A percentile compares a stretch with the other conserved stretches of the same genome.
phyloP scores from a whole-genome alignment of 2,888 invertebrate species.

The Plagodis pulveraria region DNA sequence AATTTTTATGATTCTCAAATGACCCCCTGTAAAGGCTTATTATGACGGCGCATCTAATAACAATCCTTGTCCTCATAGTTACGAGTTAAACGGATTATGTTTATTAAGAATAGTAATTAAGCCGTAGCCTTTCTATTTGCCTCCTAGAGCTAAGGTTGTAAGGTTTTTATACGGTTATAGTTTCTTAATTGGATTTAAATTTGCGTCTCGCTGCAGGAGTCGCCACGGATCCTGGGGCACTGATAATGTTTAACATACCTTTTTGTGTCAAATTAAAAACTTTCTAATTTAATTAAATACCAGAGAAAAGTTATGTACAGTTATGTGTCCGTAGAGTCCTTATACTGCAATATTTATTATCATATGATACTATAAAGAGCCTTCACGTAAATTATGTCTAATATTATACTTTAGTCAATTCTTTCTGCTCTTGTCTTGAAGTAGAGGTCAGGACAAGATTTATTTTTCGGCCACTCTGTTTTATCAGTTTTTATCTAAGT shows the following conservation, averaged over 20 bases:
- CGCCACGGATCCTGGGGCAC: constrained; percentile 62
- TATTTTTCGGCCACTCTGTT: no score
- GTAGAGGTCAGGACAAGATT: no score
- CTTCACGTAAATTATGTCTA: no score
- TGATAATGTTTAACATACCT: constrained; percentile 53
- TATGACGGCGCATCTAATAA: constrained; percentile 50
- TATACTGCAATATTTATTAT: no score
- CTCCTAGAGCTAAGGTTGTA: constrained; percentile 25
- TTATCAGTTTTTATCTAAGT: no score
- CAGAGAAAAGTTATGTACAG: background rate
- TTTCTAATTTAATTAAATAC: constrained; percentile 54
- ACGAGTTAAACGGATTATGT: constrained; percentile 53
- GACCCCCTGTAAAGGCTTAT: constrained; percentile 45
- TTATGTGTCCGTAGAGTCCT: constrained; percentile 1
- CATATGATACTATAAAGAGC: no score
- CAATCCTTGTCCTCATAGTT: constrained; percentile 54
- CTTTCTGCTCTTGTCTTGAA: no score
- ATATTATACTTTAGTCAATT: no score
- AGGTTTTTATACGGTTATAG: constrained; percentile 53
- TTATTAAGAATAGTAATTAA: constrained; percentile 59
- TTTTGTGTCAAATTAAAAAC: constrained; percentile 52
- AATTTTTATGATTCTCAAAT: constrained; percentile 47
- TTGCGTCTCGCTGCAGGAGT: constrained; percentile 66
- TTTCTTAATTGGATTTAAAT: constrained; percentile 67
- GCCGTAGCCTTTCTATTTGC: constrained; percentile 42